Evolutionary conservation across 2,113 vertebrate species (phyloP).

Genomic region (Sorex fumeus): DNA sequence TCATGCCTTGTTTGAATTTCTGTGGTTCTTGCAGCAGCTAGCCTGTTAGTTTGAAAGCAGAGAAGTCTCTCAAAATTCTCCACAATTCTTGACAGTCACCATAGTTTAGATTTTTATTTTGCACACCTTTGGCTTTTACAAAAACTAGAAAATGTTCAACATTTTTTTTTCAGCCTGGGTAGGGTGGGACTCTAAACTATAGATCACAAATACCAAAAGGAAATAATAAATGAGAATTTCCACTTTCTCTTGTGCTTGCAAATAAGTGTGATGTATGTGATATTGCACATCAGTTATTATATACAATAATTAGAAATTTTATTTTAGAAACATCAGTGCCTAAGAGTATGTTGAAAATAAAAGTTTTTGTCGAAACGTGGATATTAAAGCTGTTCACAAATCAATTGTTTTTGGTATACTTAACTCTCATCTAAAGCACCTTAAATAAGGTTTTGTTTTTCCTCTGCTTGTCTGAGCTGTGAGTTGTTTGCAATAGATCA

Average conservation of each 20-base stretch:
- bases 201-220: background rate
- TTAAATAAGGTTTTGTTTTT: conserved; percentile 16
- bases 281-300: background rate
- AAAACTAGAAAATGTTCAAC: background rate
- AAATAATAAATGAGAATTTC: background rate
- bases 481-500: background rate
- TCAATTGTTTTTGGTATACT: conserved; percentile 59
- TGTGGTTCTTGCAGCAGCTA: background rate
- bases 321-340: background rate
- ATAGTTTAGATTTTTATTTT: background rate
- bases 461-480: conserved; percentile 22
- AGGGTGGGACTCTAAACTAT: background rate
- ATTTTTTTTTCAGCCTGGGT: background rate
- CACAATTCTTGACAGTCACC: background rate
- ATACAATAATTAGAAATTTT: background rate
- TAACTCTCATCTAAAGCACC: conserved; percentile 3
- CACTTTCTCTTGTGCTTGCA: background rate
- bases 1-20: background rate
- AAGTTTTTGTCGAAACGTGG: conserved; percentile 38
- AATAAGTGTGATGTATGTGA: background rate
- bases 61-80: background rate
- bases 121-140: background rate
- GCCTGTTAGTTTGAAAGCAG: background rate
- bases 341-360: conserved; percentile 26
- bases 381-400: conserved; percentile 6